A percentile compares a stretch with the other conserved stretches of the same genome.
These are phyloP conservation scores for Tipula confusa DNA, from an alignment of 2,888 invertebrate species.

Conservation along the genomic window DNA sequence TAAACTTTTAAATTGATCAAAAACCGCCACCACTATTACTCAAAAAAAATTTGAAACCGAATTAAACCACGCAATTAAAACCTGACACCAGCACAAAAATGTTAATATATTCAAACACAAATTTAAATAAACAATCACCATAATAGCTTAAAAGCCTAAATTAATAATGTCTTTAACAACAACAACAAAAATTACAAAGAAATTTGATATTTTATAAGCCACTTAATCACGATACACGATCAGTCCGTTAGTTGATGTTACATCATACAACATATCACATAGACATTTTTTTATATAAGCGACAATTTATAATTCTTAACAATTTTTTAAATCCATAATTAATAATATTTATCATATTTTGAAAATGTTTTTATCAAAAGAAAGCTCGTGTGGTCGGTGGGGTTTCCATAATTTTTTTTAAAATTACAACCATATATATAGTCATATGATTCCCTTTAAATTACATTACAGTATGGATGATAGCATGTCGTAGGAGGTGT, in stretches of 20 bases:
- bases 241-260: background rate
- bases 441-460: no score
- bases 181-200: background rate
- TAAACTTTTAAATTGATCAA: no score
- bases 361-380: no score
- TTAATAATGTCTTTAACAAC: constrained; percentile 3
- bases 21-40: no score
- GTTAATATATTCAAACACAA: background rate
- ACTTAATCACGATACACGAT: background rate
- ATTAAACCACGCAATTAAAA: background rate
- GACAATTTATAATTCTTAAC: constrained; percentile 20
- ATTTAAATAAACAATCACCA: background rate
- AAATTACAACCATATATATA: no score
- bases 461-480: no score
- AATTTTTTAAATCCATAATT: background rate
- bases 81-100: background rate
- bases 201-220: constrained; percentile 12
- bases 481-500: no score
- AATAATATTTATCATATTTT: background rate
- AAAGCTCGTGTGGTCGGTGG: no score
- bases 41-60: background rate
- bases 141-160: background rate
- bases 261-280: background rate
- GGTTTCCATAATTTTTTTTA: no score
- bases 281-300: background rate